Percentiles rank a stretch among this genome's conserved stretches.
These are phyloP conservation scores for Tapera naevia DNA, from an alignment of 2,797 vertebrate genomes.

Conservation along the genomic window DNA sequence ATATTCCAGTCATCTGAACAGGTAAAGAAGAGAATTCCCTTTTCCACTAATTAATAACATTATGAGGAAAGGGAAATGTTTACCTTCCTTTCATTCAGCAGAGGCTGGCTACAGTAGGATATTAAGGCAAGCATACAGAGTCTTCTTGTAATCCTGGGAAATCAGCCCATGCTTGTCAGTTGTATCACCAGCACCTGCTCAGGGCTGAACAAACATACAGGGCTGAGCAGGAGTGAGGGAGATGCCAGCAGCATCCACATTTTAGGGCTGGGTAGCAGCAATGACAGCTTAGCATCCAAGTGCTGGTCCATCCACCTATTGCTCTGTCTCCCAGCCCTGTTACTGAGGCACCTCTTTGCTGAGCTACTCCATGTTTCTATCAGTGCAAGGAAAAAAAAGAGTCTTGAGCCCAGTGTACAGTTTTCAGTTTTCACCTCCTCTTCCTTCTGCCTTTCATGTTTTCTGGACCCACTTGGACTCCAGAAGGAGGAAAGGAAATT, in stretches of 20 bases:
- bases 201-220: background rate
- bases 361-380: background rate
- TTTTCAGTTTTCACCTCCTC: background rate
- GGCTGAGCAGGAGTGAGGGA: background rate
- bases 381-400: background rate
- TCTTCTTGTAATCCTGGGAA: background rate
- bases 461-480: background rate
- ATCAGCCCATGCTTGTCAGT: background rate
- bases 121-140: background rate
- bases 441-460: background rate
- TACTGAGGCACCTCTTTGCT: background rate
- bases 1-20: background rate
- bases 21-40: background rate
- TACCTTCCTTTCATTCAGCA: background rate
- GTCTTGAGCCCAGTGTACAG: rapidly evolving
- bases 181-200: background rate
- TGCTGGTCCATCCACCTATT: background rate
- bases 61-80: background rate
- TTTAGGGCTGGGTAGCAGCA: background rate
- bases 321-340: background rate
- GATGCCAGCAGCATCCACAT: background rate
- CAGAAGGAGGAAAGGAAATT: background rate
- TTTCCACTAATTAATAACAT: background rate
- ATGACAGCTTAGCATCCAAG: background rate
- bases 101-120: background rate